Evolutionary conservation across 2,797 vertebrate species (phyloP), one percentile per base, ranked within the genome.

Genomic region (Sebastes taczanowskii): DNA sequence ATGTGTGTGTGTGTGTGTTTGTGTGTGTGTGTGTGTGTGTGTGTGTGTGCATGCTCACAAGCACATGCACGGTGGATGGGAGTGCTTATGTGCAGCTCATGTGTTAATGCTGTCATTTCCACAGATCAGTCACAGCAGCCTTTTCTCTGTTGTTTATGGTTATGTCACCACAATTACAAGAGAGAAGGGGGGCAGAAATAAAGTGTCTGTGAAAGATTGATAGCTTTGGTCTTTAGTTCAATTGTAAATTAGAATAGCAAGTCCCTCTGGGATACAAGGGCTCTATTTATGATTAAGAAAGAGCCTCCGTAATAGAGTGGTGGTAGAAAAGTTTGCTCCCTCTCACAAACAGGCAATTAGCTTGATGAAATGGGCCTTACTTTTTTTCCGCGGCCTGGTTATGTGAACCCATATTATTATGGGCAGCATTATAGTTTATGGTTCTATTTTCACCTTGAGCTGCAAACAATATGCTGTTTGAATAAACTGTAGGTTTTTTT

Each of bases 241-340:
- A 97, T 97, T 98, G 97, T 98, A 98, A 99, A 99, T 99, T 98
- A 98, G 97, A 98, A 98, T 96, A 92, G 96, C 97, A 96, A 96
- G 95, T 97, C 97, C 97, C 98, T 96, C 95, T 94, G 97, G 97
- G 97, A 98, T 96, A 96, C 97, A 96, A 94, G 95, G 95, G 96
- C 96, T 97, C 96, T 97, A 98, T 98, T 98, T 98, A 98, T 99
- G 97, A 99, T 99, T 99, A 98, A 97, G 97, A 98, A 98, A 97
- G 97, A 98, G 93, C 95, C 95, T 96, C 95, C 91, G 91, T 98
- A 97, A 97, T 97, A 97, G 97, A 97, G 96, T 96, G 97, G 96
- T 96, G 96, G 96, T 96, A 94, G 86, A 94, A 96, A 98, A 97
- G 96, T 98, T 98, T 97, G 96, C 96, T 97, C 96, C 95, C 95